Evolutionary conservation across 2,888 invertebrate species (phyloP).

Genomic region (Stegophylla sp.): DNA sequence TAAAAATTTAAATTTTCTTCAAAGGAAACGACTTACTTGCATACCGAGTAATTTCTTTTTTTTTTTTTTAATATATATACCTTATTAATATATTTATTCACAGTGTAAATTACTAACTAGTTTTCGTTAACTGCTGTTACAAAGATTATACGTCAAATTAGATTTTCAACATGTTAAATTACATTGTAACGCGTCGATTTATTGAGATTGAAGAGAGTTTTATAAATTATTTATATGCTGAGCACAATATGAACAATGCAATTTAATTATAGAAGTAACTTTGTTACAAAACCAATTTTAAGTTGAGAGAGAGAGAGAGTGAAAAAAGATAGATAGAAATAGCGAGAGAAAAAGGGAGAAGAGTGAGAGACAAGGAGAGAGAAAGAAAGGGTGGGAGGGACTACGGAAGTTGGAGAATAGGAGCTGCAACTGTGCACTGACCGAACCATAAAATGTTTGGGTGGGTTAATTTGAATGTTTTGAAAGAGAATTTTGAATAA

Average conservation of each 20-base stretch:
- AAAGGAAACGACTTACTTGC: too few relatives aligned
- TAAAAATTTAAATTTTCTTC: too few relatives aligned
- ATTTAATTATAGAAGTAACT: conserved; percentile 30
- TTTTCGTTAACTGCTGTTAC: too few relatives aligned
- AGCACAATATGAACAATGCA: conserved; percentile 20
- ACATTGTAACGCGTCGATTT: neutral
- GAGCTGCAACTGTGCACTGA: conserved; percentile 28
- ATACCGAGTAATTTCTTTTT: too few relatives aligned
- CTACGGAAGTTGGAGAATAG: neutral
- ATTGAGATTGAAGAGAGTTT: conserved; percentile 10
- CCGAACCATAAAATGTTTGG: neutral
- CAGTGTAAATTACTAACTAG: too few relatives aligned
- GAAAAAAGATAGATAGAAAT: neutral
- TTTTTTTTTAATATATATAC: too few relatives aligned
- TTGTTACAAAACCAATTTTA: conserved; percentile 13
- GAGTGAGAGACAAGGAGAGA: neutral
- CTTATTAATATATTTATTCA: too few relatives aligned
- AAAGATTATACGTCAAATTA: too few relatives aligned
- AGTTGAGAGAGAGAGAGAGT: neutral
- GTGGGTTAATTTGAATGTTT: conserved; percentile 46
- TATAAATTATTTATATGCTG: neutral
- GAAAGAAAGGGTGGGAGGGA: conserved; percentile 3
- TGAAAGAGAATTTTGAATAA: conserved; percentile 18
- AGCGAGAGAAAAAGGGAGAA: too few relatives aligned
- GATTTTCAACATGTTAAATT: neutral